Base-by-base conservation (phyloP, 2,797 vertebrate genomes). In the Aulostomus chinensis region DNA sequence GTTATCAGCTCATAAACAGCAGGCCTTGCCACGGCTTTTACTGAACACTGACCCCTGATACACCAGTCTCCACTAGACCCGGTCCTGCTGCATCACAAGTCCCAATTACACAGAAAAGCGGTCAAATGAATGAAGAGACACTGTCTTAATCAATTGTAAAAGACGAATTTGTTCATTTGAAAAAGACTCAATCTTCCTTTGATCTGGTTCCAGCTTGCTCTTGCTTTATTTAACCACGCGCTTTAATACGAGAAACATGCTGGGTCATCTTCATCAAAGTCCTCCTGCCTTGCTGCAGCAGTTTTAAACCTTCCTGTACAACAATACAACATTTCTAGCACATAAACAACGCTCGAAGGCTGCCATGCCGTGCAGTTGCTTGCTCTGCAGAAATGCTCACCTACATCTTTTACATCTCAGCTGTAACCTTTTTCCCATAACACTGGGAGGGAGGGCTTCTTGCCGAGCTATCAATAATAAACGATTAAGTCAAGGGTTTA, bases 381-480 rank as follows among this genome's bases (percentile, higher is more conserved):
- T 38, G 7, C 31, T 68, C 18, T 39, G 41, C 35, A 63, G 47
- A 63, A 58, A 3, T 20, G 45, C 51, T 56, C 60, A 76, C 41
- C 50, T 58, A 56, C 43, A 35, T 66, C 55, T 68, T 68, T 78
- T 72, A 76, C 73, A 55, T 59, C 46, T 73, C 55, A 58, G 63
- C 48, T 18, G 59, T 61, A 56, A 73, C 64, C 64, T 45, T 66
- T 72, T 65, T 37, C 65, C 54, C 68, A 48, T 50, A 58, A 43
- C 60, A 58, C 58, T 45, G 3, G 52, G 57, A 50, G 56, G 47
- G 52, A 33, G 45, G 34, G 67, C 51, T 50, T 58, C 61, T 66
- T 38, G 56, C 53, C 4, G 25, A 57, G 73, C 67, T 66, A 85
- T 87, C 74, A 86, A 86, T 86, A 86, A 86, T 86, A 57, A 70